Evolutionary conservation across 2,888 invertebrate genomes (phyloP).

Genomic region (Charanyca ferruginea): DNA sequence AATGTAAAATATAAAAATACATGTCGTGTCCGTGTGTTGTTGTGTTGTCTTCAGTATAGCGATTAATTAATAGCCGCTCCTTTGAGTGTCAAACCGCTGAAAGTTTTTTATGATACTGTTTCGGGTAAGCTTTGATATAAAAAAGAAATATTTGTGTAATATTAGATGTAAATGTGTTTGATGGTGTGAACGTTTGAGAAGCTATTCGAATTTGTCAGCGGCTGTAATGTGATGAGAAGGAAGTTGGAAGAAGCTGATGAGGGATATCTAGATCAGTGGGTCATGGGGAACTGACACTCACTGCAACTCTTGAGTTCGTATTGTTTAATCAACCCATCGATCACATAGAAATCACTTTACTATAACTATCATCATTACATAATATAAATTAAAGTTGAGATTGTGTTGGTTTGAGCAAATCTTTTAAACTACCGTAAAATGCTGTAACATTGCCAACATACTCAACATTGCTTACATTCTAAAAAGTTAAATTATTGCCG

Average conservation of each 20-base stretch:
- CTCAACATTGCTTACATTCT: too few species aligned
- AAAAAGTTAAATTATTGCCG: too few species aligned
- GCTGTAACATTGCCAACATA: too few species aligned
- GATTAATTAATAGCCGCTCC: conserved; percentile 72
- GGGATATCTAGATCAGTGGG: conserved; percentile 13
- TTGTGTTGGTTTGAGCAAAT: too few species aligned
- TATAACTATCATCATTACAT: too few species aligned
- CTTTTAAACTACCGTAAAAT: too few species aligned
- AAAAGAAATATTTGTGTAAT: conserved; percentile 61
- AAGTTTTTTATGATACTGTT: conserved; percentile 61
- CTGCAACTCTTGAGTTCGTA: neutral
- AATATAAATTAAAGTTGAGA: too few species aligned
- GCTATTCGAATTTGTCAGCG: conserved; percentile 30
- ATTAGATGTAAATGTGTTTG: conserved; percentile 62
- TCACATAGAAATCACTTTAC: too few species aligned
- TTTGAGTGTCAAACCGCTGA: conserved; percentile 63
- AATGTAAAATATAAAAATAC: conserved; percentile 71
- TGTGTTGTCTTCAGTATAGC: conserved; percentile 70
- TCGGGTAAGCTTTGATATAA: conserved; percentile 65
- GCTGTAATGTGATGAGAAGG: neutral
- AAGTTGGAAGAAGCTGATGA: neutral
- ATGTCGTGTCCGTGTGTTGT: conserved; percentile 73
- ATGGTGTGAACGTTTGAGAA: conserved; percentile 48
- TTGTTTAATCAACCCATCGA: too few species aligned
- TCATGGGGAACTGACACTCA: neutral